Base-by-base conservation (phyloP, 1,140 invertebrate species). In the Drosophila eugracilis region DNA sequence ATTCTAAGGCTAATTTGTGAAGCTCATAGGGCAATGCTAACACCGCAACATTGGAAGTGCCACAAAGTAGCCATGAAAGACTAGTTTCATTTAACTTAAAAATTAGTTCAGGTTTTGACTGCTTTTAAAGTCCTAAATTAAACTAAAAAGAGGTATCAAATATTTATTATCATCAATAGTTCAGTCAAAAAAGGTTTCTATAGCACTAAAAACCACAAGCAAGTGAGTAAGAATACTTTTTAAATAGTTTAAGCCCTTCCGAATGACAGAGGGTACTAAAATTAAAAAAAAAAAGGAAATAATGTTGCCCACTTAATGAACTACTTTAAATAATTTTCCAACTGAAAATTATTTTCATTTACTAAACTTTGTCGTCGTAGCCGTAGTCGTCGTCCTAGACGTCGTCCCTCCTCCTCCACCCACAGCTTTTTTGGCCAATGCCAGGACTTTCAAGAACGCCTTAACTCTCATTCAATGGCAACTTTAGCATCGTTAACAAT, bases 311-410 rank as follows among this genome's bases (percentile, higher is more conserved):
- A 88, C 73, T 86, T 86, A 86, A 86, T 86, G 81, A 86, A 88
- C 83, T 86, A 78, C 81, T 88, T 86, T 86, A 86, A 86, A 86
- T 86, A 86, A 86, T 86, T 86, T 77, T 77, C 62, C 81, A 77
- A 77, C 60, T 77, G 81, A 74, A 86, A 86, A 85, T 85, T 77
- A 85, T 85, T 85, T 86, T 78, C 81, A 81, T 86, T 86, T 88
- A 86, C 67, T 81, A 86, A 86, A 86, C 73, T 85, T 85, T 85
- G 73, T 41, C 53, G 21, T 62, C 39, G 15, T 62, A 17, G 19
- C 19, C 14, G 30, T 14, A 17, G 34, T 30, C 50, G 26, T 45
- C 19, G 24, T 52, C 22, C 21, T 17, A 22, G 44, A 34, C 28
- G 1, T 6, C 6, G 6, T 9, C 14, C 7, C 15, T 15, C 4